Conservation (phyloP, 2,113 vertebrate species). For the Paedocypris sp. region DNA sequence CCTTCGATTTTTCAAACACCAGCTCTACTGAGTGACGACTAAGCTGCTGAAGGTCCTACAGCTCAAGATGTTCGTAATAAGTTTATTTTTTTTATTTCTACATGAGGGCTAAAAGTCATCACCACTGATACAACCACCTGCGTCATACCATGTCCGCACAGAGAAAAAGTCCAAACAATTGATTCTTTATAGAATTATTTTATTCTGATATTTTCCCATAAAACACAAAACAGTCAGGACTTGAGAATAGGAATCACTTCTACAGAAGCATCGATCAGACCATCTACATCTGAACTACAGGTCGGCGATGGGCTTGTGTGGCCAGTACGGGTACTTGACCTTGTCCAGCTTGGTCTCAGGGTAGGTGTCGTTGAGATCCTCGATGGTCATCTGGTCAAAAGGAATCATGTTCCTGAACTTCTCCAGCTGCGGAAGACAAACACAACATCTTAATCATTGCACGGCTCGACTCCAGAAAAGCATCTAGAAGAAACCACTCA, state of each 20-base stretch:
- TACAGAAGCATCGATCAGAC: constrained; percentile 16
- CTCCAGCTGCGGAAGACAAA: constrained; percentile 59
- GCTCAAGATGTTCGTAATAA: too few relatives aligned
- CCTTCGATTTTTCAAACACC: too few relatives aligned
- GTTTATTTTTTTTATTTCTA: too few relatives aligned
- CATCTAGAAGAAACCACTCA: too few relatives aligned
- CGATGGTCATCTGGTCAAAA: constrained; percentile 87
- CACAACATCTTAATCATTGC: too few relatives aligned
- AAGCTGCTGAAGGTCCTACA: too few relatives aligned
- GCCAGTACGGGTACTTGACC: constrained; percentile 82
- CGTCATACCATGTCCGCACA: neutral
- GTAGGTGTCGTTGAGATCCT: constrained; percentile 70
- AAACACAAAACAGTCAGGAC: constrained; percentile 3
- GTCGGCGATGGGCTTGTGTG: constrained; percentile 74
- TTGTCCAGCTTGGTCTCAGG: constrained; percentile 81
- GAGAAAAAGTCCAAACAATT: neutral
- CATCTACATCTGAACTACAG: constrained; percentile 56
- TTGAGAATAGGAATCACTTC: constrained; percentile 9
- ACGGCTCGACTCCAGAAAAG: too few relatives aligned
- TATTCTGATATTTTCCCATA: neutral
- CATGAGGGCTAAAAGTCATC: too few relatives aligned
- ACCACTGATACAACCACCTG: too few relatives aligned
- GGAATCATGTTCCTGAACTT: constrained; percentile 81
- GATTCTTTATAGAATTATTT: too few relatives aligned
- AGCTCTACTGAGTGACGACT: too few relatives aligned